These are phyloP conservation scores for Mionectes macconnelli DNA, from an alignment of 2,113 vertebrate genomes.

Conservation along the genomic window DNA sequence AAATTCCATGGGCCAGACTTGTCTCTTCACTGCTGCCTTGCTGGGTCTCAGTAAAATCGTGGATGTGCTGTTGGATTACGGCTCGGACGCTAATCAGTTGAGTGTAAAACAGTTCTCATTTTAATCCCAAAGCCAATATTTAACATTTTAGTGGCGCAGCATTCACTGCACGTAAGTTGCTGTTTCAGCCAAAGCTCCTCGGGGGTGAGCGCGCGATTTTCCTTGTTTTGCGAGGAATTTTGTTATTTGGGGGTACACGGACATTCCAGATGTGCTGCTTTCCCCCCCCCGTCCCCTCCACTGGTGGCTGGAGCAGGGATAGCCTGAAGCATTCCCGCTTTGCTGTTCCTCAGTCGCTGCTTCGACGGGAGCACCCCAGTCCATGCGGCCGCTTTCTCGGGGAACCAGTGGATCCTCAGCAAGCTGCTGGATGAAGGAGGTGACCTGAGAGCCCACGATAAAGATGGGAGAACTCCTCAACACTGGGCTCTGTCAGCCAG, in stretches of 20 bases:
- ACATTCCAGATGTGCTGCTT: fast-evolving
- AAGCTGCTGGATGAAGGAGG: slow-evolving; percentile 83
- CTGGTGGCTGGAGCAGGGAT: background rate
- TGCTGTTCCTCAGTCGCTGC: slow-evolving; percentile 74
- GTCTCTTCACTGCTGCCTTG: slow-evolving; percentile 80
- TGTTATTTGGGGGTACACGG: background rate
- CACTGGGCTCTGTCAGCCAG: slow-evolving; percentile 79
- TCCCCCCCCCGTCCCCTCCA: too few relatives aligned
- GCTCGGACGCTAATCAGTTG: slow-evolving; percentile 84
- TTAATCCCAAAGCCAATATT: background rate
- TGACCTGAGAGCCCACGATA: slow-evolving; percentile 82
- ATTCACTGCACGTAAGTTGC: too few relatives aligned
- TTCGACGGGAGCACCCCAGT: slow-evolving; percentile 84
- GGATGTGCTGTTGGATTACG: slow-evolving; percentile 78
- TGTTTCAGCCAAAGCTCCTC: background rate
- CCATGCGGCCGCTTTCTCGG: slow-evolving; percentile 86
- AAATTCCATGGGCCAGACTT: slow-evolving; percentile 83
- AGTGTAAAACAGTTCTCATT: slow-evolving; percentile 14
- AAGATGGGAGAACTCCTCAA: slow-evolving; percentile 71
- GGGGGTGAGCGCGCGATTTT: background rate
- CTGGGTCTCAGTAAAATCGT: slow-evolving; percentile 77
- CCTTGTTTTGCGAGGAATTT: fast-evolving
- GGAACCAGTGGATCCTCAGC: slow-evolving; percentile 80
- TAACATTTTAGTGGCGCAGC: background rate
- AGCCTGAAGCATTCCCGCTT: background rate